phyloP scores from a whole-genome alignment of 2,113 vertebrate genomes.

The Cisticola juncidis region DNA sequence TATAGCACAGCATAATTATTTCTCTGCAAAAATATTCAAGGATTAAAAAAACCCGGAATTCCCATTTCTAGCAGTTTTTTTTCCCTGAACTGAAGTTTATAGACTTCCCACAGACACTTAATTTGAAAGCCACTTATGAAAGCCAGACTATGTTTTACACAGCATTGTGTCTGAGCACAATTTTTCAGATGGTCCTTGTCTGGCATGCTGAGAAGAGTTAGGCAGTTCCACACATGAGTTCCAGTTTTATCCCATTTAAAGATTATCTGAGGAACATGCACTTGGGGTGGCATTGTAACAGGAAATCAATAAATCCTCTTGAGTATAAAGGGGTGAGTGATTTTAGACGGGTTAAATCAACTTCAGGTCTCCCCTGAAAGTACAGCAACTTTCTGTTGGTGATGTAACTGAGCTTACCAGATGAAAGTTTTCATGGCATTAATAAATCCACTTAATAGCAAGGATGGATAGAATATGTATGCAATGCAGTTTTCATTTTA shows the following conservation, averaged over 20 bases:
- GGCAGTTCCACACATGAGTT: not conserved
- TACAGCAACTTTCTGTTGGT: not conserved
- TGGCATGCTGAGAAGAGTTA: not conserved
- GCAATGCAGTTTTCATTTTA: not conserved
- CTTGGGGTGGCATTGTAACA: not conserved
- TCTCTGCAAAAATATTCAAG: not conserved
- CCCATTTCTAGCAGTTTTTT: not conserved
- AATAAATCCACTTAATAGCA: not conserved
- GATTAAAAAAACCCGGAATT: not conserved
- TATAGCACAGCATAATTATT: not conserved
- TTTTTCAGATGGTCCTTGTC: not conserved
- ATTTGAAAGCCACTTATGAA: constrained; percentile 7
- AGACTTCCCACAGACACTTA: constrained; percentile 8
- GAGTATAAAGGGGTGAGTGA: not conserved
- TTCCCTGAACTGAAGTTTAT: not conserved
- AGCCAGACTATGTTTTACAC: not conserved
- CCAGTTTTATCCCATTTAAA: not conserved
- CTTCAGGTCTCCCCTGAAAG: not conserved
- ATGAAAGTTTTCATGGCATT: not conserved
- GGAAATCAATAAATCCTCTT: not conserved
- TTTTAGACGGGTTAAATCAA: not conserved
- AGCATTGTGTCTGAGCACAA: not conserved
- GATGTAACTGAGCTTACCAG: not conserved
- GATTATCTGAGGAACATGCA: not conserved
- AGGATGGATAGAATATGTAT: not conserved